Conservation (phyloP, 1,140 invertebrate species). For the Philopotamus ludificatus region DNA sequence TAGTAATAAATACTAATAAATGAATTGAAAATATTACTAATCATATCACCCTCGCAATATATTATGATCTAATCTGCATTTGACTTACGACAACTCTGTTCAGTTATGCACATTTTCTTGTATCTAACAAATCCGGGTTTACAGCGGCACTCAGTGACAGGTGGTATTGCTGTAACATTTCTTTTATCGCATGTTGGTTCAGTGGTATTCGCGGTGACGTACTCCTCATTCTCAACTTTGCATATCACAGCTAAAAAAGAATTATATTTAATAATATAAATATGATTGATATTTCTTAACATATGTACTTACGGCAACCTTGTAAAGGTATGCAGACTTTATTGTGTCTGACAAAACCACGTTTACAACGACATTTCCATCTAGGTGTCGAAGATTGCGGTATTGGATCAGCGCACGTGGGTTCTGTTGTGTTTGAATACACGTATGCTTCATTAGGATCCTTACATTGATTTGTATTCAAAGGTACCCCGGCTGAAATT, state of each 20-base stretch:
- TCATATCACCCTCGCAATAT: no score
- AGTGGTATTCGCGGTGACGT: background rate
- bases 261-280: no score
- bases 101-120: slow-evolving; percentile 5
- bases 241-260: no score
- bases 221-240: no score
- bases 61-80: no score
- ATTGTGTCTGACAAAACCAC: background rate
- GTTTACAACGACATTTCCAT: slow-evolving; percentile 1
- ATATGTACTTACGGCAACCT: slow-evolving; percentile 6
- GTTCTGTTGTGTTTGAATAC: background rate
- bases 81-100: slow-evolving; percentile 10
- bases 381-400: no score
- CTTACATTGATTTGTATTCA: no score
- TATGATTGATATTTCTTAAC: no score
- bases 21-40: no score
- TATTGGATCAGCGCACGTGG: background rate
- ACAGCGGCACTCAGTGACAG: slow-evolving; percentile 14
- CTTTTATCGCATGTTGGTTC: background rate
- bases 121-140: slow-evolving; percentile 3
- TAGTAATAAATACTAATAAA: no score
- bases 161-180: background rate
- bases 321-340: slow-evolving; percentile 1
- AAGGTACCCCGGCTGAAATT: no score
- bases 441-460: slow-evolving; percentile 11